phyloP scores from a whole-genome alignment of 2,888 invertebrate genomes.

The Cordilura impudica region DNA sequence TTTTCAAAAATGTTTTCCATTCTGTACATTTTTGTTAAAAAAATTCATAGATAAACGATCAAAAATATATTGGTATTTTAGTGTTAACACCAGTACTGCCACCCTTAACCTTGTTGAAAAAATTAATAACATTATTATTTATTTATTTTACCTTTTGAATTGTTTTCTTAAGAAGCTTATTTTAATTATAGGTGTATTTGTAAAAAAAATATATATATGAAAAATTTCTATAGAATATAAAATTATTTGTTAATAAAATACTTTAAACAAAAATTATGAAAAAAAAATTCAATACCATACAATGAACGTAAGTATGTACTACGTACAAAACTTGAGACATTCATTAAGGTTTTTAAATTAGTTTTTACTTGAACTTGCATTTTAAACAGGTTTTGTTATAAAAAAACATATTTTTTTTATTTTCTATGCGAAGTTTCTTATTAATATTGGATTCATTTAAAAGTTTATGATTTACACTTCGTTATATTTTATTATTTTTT shows the following conservation, averaged over 20 bases:
- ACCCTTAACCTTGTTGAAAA: too few relatives aligned
- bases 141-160: not conserved
- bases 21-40: too few relatives aligned
- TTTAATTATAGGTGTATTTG: not conserved
- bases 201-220: not conserved
- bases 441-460: not conserved
- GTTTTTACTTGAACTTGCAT: slow-evolving; percentile 27
- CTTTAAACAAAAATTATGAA: not conserved
- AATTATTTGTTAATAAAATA: not conserved
- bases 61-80: too few relatives aligned
- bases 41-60: too few relatives aligned
- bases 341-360: not conserved
- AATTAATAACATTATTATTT: too few relatives aligned
- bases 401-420: not conserved
- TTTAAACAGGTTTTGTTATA: not conserved
- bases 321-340: not conserved
- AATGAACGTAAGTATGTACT: too few relatives aligned
- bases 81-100: too few relatives aligned
- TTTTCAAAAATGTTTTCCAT: too few relatives aligned
- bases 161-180: not conserved
- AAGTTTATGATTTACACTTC: not conserved
- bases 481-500: not conserved
- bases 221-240: not conserved
- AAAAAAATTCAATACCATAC: not conserved
- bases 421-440: not conserved